These are phyloP conservation scores for Cotesia chilonis DNA, from an alignment of 1,140 invertebrate species.

Conservation along the genomic window DNA sequence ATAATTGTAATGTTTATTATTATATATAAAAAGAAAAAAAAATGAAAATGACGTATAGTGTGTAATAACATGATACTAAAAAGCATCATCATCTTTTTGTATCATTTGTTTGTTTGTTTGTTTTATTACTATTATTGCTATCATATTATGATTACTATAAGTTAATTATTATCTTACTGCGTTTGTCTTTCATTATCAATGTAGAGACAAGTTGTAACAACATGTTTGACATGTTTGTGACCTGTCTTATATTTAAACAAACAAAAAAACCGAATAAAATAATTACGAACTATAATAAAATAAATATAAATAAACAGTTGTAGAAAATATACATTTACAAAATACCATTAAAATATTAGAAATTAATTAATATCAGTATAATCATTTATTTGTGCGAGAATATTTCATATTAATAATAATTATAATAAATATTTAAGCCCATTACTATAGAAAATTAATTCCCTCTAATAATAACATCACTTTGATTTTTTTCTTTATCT, in stretches of 20 bases:
- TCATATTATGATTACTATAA: no score
- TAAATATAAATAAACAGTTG: no score
- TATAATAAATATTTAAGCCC: neutral
- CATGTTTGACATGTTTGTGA: no score
- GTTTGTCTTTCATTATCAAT: conserved; percentile 67
- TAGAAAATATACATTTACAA: no score
- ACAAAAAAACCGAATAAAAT: conserved; percentile 8
- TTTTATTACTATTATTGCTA: conserved; percentile 41
- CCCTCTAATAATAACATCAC: neutral
- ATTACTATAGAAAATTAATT: neutral
- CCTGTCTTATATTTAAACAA: neutral
- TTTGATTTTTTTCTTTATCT: no score
- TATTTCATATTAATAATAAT: neutral
- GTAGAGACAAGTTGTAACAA: conserved; percentile 43
- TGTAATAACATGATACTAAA: conserved; percentile 55
- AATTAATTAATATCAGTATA: neutral
- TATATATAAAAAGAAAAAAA: conserved; percentile 42
- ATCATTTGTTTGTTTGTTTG: conserved; percentile 65
- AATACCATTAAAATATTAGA: neutral
- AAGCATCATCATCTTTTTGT: conserved; percentile 63
- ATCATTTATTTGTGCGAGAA: no score
- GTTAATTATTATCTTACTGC: conserved; percentile 60
- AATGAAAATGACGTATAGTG: conserved; percentile 43
- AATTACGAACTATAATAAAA: no score
- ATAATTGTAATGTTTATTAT: conserved; percentile 59